These are phyloP conservation scores for Sialis fuliginosa DNA, from an alignment of 2,888 invertebrate genomes.

Conservation along the genomic window DNA sequence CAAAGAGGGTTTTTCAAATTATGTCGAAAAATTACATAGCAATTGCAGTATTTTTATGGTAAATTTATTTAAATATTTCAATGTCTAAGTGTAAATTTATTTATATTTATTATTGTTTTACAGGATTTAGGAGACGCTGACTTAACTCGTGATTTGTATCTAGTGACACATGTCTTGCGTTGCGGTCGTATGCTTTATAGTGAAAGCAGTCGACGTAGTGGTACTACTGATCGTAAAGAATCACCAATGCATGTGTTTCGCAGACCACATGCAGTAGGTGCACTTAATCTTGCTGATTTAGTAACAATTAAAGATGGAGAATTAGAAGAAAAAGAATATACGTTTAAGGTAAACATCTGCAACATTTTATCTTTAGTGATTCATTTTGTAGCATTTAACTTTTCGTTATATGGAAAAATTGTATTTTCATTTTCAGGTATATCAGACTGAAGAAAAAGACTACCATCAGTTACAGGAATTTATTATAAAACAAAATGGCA, in stretches of 20 bases:
- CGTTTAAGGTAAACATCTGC: slow-evolving; percentile 41
- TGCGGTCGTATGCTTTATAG: slow-evolving; percentile 67
- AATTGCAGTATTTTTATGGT: slow-evolving; percentile 76
- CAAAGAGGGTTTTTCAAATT: slow-evolving; percentile 78
- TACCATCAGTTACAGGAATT: slow-evolving; percentile 80
- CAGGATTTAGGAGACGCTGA: slow-evolving; percentile 74
- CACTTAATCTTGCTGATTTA: slow-evolving; percentile 54
- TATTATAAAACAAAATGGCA: slow-evolving; percentile 69
- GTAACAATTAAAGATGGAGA: slow-evolving; percentile 39
- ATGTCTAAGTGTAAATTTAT: slow-evolving; percentile 3
- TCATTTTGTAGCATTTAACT: background rate
- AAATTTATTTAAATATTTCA: slow-evolving; percentile 11
- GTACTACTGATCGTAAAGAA: slow-evolving; percentile 23
- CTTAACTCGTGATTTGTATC: slow-evolving; percentile 65
- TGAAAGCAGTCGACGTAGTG: slow-evolving; percentile 28
- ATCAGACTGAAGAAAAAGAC: slow-evolving; percentile 77
- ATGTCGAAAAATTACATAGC: slow-evolving; percentile 70
- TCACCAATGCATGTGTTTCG: slow-evolving; percentile 32
- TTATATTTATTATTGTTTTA: background rate
- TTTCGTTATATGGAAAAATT: background rate
- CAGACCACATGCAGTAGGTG: slow-evolving; percentile 77
- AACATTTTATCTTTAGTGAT: background rate
- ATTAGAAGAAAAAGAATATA: slow-evolving; percentile 58
- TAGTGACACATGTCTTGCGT: slow-evolving; percentile 80
- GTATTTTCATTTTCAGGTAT: slow-evolving; percentile 34